phyloP scores from a whole-genome alignment of 2,888 invertebrate genomes.

The Hedya salicella region DNA sequence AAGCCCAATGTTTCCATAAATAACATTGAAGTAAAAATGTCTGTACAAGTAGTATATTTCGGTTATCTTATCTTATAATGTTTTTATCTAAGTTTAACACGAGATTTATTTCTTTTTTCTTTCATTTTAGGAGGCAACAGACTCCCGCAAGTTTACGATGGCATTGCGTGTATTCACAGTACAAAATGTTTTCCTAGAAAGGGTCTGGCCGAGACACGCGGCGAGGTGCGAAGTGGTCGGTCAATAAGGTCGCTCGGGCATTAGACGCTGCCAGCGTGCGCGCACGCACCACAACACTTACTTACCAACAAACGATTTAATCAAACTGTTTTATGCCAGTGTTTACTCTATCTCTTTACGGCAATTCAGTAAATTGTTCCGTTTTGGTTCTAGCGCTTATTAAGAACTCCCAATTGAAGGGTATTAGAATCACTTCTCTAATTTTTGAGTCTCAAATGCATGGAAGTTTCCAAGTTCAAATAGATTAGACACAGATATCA shows the following conservation, averaged over 20 bases:
- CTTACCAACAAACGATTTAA: constrained; percentile 64
- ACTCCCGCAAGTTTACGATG: constrained; percentile 48
- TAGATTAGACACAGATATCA: constrained; percentile 15
- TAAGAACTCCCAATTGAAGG: constrained; percentile 39
- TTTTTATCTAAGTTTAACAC: neutral
- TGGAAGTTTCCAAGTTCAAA: constrained; percentile 36
- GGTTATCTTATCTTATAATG: neutral
- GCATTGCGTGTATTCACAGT: constrained; percentile 60
- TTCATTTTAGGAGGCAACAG: constrained; percentile 16
- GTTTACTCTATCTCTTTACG: constrained; percentile 60
- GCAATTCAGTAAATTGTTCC: constrained; percentile 53
- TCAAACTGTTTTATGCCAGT: constrained; percentile 59
- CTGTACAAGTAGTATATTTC: neutral
- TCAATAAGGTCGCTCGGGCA: constrained; percentile 63
- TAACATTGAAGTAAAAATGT: neutral
- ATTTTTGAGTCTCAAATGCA: constrained; percentile 17
- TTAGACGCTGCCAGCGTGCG: constrained; percentile 52
- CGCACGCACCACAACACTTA: constrained; percentile 68
- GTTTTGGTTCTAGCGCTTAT: constrained; percentile 46
- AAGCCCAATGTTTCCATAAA: no score
- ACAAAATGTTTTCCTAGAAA: constrained; percentile 71
- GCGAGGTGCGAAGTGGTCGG: constrained; percentile 77
- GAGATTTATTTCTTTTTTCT: neutral
- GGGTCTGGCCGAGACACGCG: constrained; percentile 64
- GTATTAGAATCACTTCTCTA: constrained; percentile 22